These are phyloP conservation scores for Andrena marginata DNA, from an alignment of 2,888 invertebrate genomes.

Conservation along the genomic window DNA sequence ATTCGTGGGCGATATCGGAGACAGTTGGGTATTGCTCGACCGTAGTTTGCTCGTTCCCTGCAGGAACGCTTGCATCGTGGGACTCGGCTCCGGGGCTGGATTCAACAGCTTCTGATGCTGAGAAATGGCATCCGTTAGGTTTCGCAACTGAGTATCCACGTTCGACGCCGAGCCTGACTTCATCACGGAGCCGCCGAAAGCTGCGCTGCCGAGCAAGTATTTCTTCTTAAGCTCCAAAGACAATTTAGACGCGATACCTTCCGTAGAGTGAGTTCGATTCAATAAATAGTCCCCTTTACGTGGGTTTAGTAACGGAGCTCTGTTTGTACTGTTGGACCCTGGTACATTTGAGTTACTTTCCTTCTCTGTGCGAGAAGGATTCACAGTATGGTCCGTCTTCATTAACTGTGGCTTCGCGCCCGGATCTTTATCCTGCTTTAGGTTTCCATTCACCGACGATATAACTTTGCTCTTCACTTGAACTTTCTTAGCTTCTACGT, in stretches of 20 bases:
- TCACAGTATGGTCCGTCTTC: conserved; percentile 7
- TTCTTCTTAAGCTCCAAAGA: conserved; percentile 94
- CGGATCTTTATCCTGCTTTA: conserved; percentile 71
- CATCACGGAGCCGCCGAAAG: conserved; percentile 89
- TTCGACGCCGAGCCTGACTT: conserved; percentile 94
- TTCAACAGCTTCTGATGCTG: conserved; percentile 95
- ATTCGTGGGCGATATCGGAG: conserved; percentile 81
- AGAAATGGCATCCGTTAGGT: conserved; percentile 93
- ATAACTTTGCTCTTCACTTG: conserved; percentile 87
- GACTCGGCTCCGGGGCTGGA: conserved; percentile 90
- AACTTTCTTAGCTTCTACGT: conserved; percentile 86
- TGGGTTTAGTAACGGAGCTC: conserved; percentile 86
- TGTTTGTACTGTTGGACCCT: conserved; percentile 27
- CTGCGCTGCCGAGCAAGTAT: conserved; percentile 91
- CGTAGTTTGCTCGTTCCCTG: conserved; percentile 85
- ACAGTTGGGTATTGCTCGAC: conserved; percentile 69
- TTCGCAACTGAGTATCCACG: conserved; percentile 93
- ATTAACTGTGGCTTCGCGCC: conserved; percentile 35
- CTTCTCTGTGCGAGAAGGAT: conserved; percentile 28
- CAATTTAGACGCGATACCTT: conserved; percentile 94
- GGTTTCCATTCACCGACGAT: conserved; percentile 84
- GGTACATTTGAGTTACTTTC: conserved; percentile 46
- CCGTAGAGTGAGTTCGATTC: conserved; percentile 93
- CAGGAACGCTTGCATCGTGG: conserved; percentile 90
- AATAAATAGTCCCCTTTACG: conserved; percentile 91